Evolutionary conservation across 2,113 vertebrate species (phyloP), one percentile per base, ranked within the genome.

Genomic region (Leuciscus idus): DNA sequence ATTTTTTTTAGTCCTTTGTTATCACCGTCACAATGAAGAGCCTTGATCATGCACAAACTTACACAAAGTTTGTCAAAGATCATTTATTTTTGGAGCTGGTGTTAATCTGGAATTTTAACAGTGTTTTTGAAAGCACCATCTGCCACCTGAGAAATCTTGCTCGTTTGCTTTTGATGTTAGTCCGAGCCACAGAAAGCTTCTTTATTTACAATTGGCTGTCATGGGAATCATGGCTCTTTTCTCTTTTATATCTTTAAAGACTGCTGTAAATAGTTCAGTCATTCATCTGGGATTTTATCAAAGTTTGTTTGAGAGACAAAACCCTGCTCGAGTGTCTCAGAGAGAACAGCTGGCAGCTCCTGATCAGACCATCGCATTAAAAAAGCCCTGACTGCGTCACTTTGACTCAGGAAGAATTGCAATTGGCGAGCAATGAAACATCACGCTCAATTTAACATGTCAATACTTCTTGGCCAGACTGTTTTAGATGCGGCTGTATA

Each of bases 81-180:
- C 74, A 66, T 72, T 90, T 93, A 93, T 94, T 92, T 93, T 91
- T 93, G 89, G 91, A 89, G 64, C 72, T 39, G 68, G 72, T 84
- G 91, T 90, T 93, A 82, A 92, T 93, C 89, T 91, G 89, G 91
- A 92, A 92, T 93, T 91, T 90, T 87, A 88, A 92, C 91, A 87
- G 85, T 83, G 59, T 82, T 84, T 86, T 87, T 85, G 80, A 91
- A 89, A 84, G 81, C 66, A 85, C 89, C 90, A 92, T 92, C 89
- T 90, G 91, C 88, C 91, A 62, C 92, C 88, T 89, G 90, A 92
- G 91, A 92, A 90, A 89, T 92, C 85, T 87, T 61, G 77, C 84
- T 89, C 66, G 88, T 88, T 89, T 64, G 73, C 73, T 48, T 93
- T 91, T 92, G 90, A 93, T 90, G 90, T 89, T 92, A 72, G 85